Evolutionary conservation across 2,113 vertebrate genomes (phyloP).

Genomic region (Turdus rufiventris): DNA sequence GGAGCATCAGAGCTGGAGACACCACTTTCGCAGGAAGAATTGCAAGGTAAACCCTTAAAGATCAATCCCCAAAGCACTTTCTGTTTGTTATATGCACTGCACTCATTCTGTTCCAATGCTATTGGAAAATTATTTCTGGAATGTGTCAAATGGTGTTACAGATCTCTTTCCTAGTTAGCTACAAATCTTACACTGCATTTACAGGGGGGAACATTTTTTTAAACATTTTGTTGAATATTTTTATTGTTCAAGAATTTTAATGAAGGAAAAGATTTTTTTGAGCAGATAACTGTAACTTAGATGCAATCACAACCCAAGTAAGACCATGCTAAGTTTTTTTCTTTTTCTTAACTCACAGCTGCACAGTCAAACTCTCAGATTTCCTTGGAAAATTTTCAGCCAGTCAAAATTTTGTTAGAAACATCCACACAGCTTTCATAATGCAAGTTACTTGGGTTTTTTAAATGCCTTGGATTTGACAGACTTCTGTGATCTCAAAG

Average conservation of each 20-base stretch:
- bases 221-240: background rate
- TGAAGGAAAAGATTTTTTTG: background rate
- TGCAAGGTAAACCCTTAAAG: background rate
- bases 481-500: background rate
- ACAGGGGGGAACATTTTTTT: background rate
- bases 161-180: background rate
- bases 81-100: background rate
- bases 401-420: background rate
- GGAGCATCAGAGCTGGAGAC: background rate
- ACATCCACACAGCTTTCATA: background rate
- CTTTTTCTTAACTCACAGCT: background rate
- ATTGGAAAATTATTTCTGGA: slow-evolving; percentile 30
- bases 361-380: background rate
- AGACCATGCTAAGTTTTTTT: background rate
- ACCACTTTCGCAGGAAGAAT: background rate
- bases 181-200: background rate
- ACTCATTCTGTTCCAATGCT: background rate
- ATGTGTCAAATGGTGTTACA: background rate
- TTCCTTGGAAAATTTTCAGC: background rate
- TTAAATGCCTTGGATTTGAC: background rate
- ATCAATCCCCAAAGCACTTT: background rate
- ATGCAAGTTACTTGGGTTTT: background rate
- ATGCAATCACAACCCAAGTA: background rate
- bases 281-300: background rate
- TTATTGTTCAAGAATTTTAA: slow-evolving; percentile 3